These are phyloP conservation scores for Phengaris arion DNA, from an alignment of 2,888 invertebrate species.

Conservation along the genomic window DNA sequence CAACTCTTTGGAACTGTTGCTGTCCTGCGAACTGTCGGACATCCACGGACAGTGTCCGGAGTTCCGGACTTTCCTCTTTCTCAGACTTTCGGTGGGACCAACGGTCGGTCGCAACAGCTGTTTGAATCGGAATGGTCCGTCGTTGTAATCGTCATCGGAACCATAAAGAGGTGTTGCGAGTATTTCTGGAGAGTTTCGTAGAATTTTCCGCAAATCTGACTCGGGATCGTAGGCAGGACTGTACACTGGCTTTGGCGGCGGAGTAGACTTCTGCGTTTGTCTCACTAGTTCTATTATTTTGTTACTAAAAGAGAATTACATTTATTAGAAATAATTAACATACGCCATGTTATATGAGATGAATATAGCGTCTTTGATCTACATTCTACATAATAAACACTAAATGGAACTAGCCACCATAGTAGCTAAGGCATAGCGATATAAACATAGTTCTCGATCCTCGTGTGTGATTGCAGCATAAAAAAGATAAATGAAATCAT, in stretches of 20 bases:
- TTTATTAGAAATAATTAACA: background rate
- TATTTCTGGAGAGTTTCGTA: slow-evolving; percentile 72
- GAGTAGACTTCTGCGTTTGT: slow-evolving; percentile 61
- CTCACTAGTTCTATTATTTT: slow-evolving; percentile 74
- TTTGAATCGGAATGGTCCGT: slow-evolving; percentile 84
- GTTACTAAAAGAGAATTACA: slow-evolving; percentile 54
- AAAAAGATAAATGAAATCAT: too few relatives aligned
- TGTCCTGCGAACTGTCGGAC: slow-evolving; percentile 74
- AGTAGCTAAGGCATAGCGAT: too few relatives aligned
- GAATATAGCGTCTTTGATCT: too few relatives aligned
- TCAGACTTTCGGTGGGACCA: slow-evolving; percentile 84
- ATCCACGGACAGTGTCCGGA: slow-evolving; percentile 71
- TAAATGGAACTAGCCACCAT: too few relatives aligned
- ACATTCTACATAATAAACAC: too few relatives aligned
- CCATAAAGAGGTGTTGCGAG: slow-evolving; percentile 69
- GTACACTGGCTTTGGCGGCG: slow-evolving; percentile 58
- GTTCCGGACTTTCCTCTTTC: slow-evolving; percentile 80
- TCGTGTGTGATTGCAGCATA: too few relatives aligned
- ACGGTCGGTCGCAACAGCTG: slow-evolving; percentile 82
- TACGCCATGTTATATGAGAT: background rate
- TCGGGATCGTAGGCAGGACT: slow-evolving; percentile 65
- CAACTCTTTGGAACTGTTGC: slow-evolving; percentile 62
- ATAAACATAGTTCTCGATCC: too few relatives aligned
- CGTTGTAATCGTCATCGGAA: slow-evolving; percentile 77
- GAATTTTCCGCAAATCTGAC: slow-evolving; percentile 69